Evolutionary conservation across 2,888 invertebrate genomes (phyloP), one percentile per base, ranked within the genome.

Genomic region (Leptopterna dolabrata): DNA sequence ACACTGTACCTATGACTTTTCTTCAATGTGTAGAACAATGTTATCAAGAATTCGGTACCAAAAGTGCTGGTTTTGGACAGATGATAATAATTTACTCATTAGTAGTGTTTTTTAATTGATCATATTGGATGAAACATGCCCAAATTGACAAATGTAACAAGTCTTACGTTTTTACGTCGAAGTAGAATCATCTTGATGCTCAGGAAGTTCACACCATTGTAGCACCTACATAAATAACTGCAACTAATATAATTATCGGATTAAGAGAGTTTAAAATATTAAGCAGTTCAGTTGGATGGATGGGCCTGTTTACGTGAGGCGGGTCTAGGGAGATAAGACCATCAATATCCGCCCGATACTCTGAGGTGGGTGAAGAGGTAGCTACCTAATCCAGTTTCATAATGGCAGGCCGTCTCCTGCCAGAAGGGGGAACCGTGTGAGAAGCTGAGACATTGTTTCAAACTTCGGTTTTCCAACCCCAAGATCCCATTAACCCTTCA

Each of bases 401-500:
- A 78, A 78, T 78, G 45, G 78, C 78, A 78, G 43, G 19, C 16
- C 45, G 78, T 63, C 63, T 63, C 63, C 1, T 24, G 36, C 36
- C n/a, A n/a, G 16, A n/a, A 51, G n/a, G 51, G 80, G 55, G 84
- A 19, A 85, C 11, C 85, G 85, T 85, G 85, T 85, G 85, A 76
- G 85, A 73, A 76, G 27, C 85, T 73, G 85, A 85, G 85, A 85
- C 85, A 85, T 85, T 87, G 86, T 87, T 80, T 80, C 78, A 87
- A 80, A 87, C 36, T 87, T 80, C 45, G 43, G 80, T 76, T 55
- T 63, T 63, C 82, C 63, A 36, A 51, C 86, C 30, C 86, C 78
- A 80, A 87, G 86, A 87, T 87, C 80, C 86, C 86, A 87, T 87
- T 87, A 87, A 80, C 86, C 80, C 86, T 87, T 80, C 80, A 63